Evolutionary conservation across 2,113 vertebrate species (phyloP), one percentile per base, ranked within the genome.

Genomic region (Malaclemys terrapin): DNA sequence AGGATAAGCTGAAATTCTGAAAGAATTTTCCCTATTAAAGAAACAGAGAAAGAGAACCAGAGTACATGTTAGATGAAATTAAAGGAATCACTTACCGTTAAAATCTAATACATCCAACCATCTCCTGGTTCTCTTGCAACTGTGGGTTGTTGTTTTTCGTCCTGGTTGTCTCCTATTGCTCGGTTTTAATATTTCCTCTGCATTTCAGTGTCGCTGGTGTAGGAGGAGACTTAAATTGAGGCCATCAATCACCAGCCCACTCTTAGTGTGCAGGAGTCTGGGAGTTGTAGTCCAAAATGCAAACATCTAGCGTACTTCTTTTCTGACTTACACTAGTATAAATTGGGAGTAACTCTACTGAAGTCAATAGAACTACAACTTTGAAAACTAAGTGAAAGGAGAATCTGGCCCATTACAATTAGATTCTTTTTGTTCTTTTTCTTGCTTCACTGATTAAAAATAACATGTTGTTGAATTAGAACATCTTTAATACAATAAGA

Each of bases 131-230:
- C 16, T 84, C 42, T 80, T 75, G 49, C 89, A 94, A 93, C 0
- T 86, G 81, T 35, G 45, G 25, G 76, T 87, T 57, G 2, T 91
- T 92, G 53, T 50, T 0, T 0, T 3, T 31, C 47, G 83, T 27
- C 27, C 19, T 29, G 5, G 5, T 22, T 95, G 76, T 52, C 42
- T 84, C 47, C 90, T 87, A 62, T 49, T 72, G 35, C 1, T 59
- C 38, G 5, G 81, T 93, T 94, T 88, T 54, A 82, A 14, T 90
- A 4, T 9, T 93, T 93, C 88, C 53, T 25, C n/a, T 69, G 2
- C 10, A 38, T 88, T 95, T 91, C 85, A 93, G 92, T 57, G 84
- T 87, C 75, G 42, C 81, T 89, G 10, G 88, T 87, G 76, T 65
- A 78, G 56, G 65, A 80, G 62, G 76, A 91, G 62, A 81, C 65